Evolutionary conservation across 2,888 invertebrate genomes (phyloP).

Genomic region (Craniophora ligustri): DNA sequence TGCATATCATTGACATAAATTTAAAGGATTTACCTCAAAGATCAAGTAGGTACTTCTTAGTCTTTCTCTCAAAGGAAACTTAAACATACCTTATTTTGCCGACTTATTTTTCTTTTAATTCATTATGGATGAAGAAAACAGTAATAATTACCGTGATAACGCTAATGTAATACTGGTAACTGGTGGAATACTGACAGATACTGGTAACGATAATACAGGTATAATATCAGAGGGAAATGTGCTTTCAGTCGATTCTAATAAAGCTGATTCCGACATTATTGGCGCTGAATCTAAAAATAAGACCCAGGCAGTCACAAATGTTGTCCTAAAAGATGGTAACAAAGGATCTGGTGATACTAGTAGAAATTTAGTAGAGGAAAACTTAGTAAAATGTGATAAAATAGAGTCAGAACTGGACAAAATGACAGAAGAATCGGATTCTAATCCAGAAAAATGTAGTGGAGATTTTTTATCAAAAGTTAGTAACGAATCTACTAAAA

Average conservation of each 20-base stretch:
- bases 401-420: not conserved
- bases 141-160: conserved; percentile 11
- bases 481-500: not conserved
- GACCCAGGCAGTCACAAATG: not conserved
- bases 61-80: not conserved
- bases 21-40: not conserved
- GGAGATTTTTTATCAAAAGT: conserved; percentile 5
- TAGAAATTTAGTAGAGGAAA: not conserved
- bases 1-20: not conserved
- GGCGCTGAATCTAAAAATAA: not conserved
- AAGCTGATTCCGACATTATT: not conserved
- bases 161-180: too few relatives aligned
- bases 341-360: conserved; percentile 14
- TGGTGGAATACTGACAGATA: too few relatives aligned
- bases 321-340: not conserved
- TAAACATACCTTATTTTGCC: not conserved
- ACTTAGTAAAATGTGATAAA: not conserved
- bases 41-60: not conserved
- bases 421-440: not conserved
- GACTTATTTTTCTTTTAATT: not conserved
- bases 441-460: not conserved
- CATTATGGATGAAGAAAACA: conserved; percentile 13
- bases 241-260: not conserved
- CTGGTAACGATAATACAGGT: not conserved
- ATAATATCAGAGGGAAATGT: not conserved